A percentile compares a stretch with the other conserved stretches of the same genome.
Evolutionary conservation across 2,888 invertebrate species (phyloP).

Genomic region (Plebejus melissa): DNA sequence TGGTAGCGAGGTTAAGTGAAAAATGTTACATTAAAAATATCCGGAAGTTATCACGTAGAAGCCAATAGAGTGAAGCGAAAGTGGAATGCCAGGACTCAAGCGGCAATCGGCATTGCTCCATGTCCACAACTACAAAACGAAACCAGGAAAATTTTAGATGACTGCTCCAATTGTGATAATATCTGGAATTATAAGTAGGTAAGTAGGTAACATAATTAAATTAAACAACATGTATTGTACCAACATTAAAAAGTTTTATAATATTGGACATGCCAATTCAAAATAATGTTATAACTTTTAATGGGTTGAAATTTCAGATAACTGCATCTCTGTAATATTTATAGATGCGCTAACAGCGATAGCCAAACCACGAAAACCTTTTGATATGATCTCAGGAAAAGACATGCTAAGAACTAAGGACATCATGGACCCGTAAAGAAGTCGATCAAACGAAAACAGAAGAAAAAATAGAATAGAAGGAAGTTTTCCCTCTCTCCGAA

Average conservation of each 20-base stretch:
- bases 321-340: background rate
- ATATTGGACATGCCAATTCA: too few species aligned
- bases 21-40: background rate
- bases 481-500: background rate
- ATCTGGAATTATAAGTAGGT: too few species aligned
- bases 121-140: background rate
- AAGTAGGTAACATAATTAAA: too few species aligned
- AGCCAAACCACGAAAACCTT: too few species aligned
- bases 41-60: constrained; percentile 12
- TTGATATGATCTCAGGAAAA: too few species aligned
- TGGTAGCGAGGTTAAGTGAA: background rate
- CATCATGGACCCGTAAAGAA: background rate
- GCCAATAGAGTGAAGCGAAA: constrained; percentile 17
- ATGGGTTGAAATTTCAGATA: too few species aligned
- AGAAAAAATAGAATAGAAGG: background rate
- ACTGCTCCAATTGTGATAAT: too few species aligned
- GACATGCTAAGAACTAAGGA: background rate
- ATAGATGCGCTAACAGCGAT: too few species aligned
- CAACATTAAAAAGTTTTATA: too few species aligned
- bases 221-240: too few species aligned
- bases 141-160: background rate
- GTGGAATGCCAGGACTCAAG: background rate
- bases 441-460: background rate
- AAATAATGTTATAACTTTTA: too few species aligned
- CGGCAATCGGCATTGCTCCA: background rate